phyloP scores from a whole-genome alignment of 2,888 invertebrate species.

The Prionchulus punctatus region DNA sequence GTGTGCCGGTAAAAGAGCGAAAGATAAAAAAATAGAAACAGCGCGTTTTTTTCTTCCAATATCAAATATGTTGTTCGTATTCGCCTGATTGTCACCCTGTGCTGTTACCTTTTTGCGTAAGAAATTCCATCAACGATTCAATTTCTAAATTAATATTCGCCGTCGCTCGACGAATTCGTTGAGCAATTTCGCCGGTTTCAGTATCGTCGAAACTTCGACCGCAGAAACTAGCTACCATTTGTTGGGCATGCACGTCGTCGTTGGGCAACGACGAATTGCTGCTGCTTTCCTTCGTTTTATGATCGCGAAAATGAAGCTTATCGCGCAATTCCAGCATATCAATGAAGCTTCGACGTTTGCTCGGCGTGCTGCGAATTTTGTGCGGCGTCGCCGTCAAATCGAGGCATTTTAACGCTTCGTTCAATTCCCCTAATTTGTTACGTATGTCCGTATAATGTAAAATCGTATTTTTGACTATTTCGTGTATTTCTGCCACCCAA shows the following conservation, averaged over 20 bases:
- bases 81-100: too few relatives aligned
- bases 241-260: constrained; percentile 31
- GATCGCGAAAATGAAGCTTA: constrained; percentile 8
- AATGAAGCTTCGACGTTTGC: constrained; percentile 27
- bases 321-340: constrained; percentile 29
- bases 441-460: constrained; percentile 30
- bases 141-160: constrained; percentile 31
- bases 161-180: constrained; percentile 29
- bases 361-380: constrained; percentile 31
- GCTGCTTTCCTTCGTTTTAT: not conserved
- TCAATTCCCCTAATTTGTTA: constrained; percentile 28
- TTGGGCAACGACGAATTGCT: constrained; percentile 28
- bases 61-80: too few relatives aligned
- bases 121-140: constrained; percentile 29
- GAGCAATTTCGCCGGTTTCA: constrained; percentile 32
- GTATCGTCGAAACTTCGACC: constrained; percentile 31
- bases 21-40: too few relatives aligned
- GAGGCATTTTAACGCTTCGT: constrained; percentile 30
- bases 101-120: constrained; percentile 28
- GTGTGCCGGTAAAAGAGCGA: too few relatives aligned
- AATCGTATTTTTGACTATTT: constrained; percentile 32
- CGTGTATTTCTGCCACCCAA: constrained; percentile 33
- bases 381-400: constrained; percentile 32
- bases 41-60: too few relatives aligned
- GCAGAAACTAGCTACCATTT: constrained; percentile 32